Evolutionary conservation across 1,140 invertebrate genomes (phyloP).

Genomic region (Drosophila obscura): DNA sequence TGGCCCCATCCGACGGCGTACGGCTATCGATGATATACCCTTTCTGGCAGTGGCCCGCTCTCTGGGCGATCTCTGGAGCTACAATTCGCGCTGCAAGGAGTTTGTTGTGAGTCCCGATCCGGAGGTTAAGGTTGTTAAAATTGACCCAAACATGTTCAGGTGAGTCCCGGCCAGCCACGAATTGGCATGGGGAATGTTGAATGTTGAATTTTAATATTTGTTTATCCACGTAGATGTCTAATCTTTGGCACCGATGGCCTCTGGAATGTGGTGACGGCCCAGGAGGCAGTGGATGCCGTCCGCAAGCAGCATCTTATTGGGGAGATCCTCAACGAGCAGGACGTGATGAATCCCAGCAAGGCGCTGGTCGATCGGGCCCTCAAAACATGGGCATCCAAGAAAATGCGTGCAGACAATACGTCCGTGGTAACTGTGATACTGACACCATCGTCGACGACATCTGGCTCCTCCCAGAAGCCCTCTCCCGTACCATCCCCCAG

Average conservation of each 20-base stretch:
- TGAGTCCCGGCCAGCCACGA: conserved; percentile 49
- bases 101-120: conserved; percentile 99
- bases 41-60: conserved; percentile 98
- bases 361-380: conserved; percentile 94
- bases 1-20: conserved; percentile 92
- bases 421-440: conserved; percentile 96
- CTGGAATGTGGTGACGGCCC: conserved; percentile 96
- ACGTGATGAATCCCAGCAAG: conserved; percentile 92
- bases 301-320: conserved; percentile 92
- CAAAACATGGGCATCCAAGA: conserved; percentile 90
- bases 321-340: conserved; percentile 79
- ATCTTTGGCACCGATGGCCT: conserved; percentile 98
- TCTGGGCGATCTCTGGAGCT: conserved; percentile 98
- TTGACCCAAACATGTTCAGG: conserved; percentile 90
- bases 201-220: neutral
- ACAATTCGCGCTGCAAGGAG: conserved; percentile 93
- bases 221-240: conserved; percentile 89
- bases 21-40: conserved; percentile 96
- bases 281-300: conserved; percentile 93
- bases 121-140: conserved; percentile 93
- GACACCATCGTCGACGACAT: conserved; percentile 91
- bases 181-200: no score
- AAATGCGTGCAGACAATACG: conserved; percentile 97
- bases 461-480: neutral
- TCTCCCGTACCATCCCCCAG: neutral